Conservation (phyloP, 2,888 invertebrate genomes). For the Drosophila maculinotata region DNA sequence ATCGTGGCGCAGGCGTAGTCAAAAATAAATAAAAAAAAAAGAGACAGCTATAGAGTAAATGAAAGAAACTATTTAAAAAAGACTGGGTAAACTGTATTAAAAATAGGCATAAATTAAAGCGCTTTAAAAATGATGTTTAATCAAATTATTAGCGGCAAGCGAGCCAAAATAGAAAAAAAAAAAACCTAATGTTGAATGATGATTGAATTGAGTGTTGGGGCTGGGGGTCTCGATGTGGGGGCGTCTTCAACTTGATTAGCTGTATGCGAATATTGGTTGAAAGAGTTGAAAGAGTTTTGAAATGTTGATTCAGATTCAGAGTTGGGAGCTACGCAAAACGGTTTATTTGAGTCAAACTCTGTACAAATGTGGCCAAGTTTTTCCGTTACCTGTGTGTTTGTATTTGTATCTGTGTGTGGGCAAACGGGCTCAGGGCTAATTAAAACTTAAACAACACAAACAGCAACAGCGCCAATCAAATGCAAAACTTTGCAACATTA, state of each 20-base stretch:
- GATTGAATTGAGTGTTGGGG: constrained; percentile 15
- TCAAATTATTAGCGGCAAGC: constrained; percentile 63
- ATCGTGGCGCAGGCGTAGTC: constrained; percentile 63
- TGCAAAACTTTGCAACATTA: constrained; percentile 60
- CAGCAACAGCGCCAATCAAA: constrained; percentile 18
- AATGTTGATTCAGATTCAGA: constrained; percentile 25
- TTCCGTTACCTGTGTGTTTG: constrained; percentile 60
- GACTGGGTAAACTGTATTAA: constrained; percentile 23
- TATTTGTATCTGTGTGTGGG: constrained; percentile 39
- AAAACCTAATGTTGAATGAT: constrained; percentile 6
- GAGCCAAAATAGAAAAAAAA: constrained; percentile 8
- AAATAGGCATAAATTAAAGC: constrained; percentile 50
- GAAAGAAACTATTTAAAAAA: constrained; percentile 1
- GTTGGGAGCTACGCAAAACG: constrained; percentile 27
- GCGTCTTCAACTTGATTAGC: constrained; percentile 51
- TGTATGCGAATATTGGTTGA: constrained; percentile 41
- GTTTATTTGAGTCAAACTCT: neutral
- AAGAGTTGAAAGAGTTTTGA: constrained; percentile 9
- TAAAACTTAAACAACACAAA: constrained; percentile 56
- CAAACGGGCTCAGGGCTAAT: constrained; percentile 81
- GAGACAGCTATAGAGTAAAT: constrained; percentile 10
- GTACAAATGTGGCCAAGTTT: constrained; percentile 45
- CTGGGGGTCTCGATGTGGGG: constrained; percentile 26
- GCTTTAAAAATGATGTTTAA: constrained; percentile 57
- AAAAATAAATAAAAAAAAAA: constrained; percentile 15